Percentiles rank a stretch among this genome's conserved stretches.
phyloP scores from a whole-genome alignment of 2,888 invertebrate genomes.

The Melanostoma scalare region DNA sequence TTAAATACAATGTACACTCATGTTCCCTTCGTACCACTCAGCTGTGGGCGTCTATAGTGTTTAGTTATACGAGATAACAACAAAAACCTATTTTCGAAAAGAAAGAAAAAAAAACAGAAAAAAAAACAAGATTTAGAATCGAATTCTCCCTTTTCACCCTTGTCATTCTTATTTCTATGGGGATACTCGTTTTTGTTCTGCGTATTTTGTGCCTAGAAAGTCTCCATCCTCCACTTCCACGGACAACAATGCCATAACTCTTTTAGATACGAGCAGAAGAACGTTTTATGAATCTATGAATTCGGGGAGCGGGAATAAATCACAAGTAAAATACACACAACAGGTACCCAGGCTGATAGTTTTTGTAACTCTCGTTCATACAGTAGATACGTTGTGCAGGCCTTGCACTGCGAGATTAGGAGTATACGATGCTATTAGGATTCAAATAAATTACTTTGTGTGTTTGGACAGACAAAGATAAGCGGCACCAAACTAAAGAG shows the following conservation, averaged over 20 bases:
- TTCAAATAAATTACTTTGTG: conserved; percentile 53
- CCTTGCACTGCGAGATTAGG: conserved; percentile 42
- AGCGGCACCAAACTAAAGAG: conserved; percentile 40
- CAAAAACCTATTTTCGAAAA: conserved; percentile 51
- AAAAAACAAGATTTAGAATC: conserved; percentile 27
- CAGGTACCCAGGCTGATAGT: conserved; percentile 34
- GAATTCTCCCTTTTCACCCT: conserved; percentile 23
- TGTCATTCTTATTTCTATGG: conserved; percentile 32
- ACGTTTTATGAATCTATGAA: conserved; percentile 44
- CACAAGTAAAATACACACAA: conserved; percentile 54
- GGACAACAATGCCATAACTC: conserved; percentile 42
- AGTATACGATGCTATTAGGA: conserved; percentile 41
- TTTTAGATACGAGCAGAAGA: conserved; percentile 50
- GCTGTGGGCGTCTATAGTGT: conserved; percentile 46
- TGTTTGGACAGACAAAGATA: conserved; percentile 62
- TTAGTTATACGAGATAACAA: conserved; percentile 42
- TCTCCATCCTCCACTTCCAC: not conserved
- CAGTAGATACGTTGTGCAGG: conserved; percentile 12
- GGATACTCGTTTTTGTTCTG: conserved; percentile 13
- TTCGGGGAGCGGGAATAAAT: conserved; percentile 37
- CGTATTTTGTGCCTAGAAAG: conserved; percentile 14
- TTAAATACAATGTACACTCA: conserved; percentile 50
- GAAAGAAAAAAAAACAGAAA: not conserved
- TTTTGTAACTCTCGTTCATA: conserved; percentile 14
- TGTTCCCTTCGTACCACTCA: conserved; percentile 46